Percentiles rank a stretch among this genome's conserved stretches.
phyloP scores from a whole-genome alignment of 2,888 invertebrate genomes.

The Napeogenes inachia region DNA sequence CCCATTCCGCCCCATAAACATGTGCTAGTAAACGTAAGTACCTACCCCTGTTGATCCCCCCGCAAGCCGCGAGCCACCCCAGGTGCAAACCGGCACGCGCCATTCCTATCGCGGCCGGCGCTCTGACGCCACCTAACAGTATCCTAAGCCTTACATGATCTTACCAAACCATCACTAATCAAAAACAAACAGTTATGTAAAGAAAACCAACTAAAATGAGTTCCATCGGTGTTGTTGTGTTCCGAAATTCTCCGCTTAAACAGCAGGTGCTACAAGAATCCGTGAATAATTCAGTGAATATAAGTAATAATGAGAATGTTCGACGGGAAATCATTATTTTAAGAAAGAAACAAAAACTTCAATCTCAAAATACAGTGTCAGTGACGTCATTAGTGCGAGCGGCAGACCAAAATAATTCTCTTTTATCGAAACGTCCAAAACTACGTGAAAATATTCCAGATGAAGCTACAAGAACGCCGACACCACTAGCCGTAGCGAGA shows the following conservation, averaged over 20 bases:
- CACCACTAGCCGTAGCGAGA: conserved; percentile 89
- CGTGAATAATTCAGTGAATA: conserved; percentile 78
- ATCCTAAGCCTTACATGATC: conserved; percentile 42
- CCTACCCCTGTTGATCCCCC: conserved; percentile 76
- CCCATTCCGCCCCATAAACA: conserved; percentile 70
- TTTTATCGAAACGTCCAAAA: conserved; percentile 56
- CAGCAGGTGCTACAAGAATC: conserved; percentile 81
- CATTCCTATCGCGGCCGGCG: conserved; percentile 72
- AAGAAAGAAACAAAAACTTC: conserved; percentile 69
- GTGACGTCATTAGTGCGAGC: conserved; percentile 67
- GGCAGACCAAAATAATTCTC: conserved; percentile 50
- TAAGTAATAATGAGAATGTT: conserved; percentile 65
- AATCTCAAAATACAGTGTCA: conserved; percentile 59
- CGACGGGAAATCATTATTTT: conserved; percentile 75
- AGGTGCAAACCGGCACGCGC: conserved; percentile 76
- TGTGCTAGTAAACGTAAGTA: conserved; percentile 76
- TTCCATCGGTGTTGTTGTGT: conserved; percentile 78
- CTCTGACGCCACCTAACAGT: conserved; percentile 63
- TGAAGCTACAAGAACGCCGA: conserved; percentile 76
- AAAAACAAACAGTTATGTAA: conserved; percentile 55
- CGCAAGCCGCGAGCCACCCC: conserved; percentile 60
- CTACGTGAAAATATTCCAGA: conserved; percentile 66
- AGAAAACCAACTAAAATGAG: conserved; percentile 71
- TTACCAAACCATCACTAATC: conserved; percentile 47
- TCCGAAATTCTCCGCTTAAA: conserved; percentile 78